A percentile compares a stretch with the other conserved stretches of the same genome.
Conservation (phyloP, 37 sponge, comb jelly and placozoan genomes). For the Aplysina aerophoba region DNA sequence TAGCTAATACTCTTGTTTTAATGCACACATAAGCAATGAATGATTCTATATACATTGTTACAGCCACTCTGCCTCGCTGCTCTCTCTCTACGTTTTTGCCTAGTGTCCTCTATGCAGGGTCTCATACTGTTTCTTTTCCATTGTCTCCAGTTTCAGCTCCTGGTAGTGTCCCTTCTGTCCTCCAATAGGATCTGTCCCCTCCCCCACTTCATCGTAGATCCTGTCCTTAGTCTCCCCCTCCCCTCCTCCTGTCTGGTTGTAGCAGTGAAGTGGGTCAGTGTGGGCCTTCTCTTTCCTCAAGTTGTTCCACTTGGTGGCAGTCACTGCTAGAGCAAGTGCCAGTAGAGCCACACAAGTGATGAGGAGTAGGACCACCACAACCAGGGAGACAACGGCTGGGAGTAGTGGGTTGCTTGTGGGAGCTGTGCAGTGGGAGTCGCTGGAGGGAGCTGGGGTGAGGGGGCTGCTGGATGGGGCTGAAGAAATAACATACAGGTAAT, state of each 20-base stretch:
- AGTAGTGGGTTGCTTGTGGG: constrained; percentile 23
- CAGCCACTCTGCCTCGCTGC: too few species aligned
- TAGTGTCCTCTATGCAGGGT: too few species aligned
- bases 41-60: too few species aligned
- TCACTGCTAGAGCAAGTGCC: constrained; percentile 1
- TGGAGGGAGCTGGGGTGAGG: not conserved
- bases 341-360: not conserved
- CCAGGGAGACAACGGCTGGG: constrained; percentile 29
- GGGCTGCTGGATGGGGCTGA: too few species aligned
- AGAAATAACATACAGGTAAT: too few species aligned
- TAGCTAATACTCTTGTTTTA: too few species aligned
- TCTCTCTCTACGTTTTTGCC: too few species aligned
- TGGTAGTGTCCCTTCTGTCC: not conserved
- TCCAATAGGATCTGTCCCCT: not conserved
- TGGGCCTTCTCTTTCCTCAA: too few species aligned
- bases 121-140: too few species aligned
- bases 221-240: not conserved
- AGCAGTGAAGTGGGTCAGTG: not conserved
- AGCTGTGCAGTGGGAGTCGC: constrained; percentile 40
- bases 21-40: too few species aligned
- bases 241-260: not conserved
- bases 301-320: too few species aligned
- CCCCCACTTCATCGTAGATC: constrained; percentile 17
- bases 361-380: too few species aligned
- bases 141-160: not conserved